Evolutionary conservation across 2,797 vertebrate species (phyloP), one percentile per base, ranked within the genome.

Genomic region (Siniperca scherzeri): DNA sequence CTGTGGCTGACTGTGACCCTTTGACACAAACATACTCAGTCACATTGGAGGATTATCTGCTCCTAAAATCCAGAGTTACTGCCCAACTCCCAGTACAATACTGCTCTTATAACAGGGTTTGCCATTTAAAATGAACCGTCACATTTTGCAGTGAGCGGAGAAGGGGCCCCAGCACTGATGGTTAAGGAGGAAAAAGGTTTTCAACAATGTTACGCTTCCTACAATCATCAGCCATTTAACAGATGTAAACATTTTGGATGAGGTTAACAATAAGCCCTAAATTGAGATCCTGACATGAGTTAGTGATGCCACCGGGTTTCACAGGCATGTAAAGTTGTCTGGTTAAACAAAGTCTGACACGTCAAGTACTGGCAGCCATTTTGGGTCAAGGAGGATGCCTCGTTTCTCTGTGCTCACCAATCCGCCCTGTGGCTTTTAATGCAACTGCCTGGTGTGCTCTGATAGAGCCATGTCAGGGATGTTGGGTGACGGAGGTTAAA

Each of bases 401-500:
- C 1, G 8, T 69, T 74, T 73, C 52, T 25, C 50, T 13, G 38
- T 13, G 66, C 61, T 76, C 56, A 12, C n/a, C 44, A 46, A 68
- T 60, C 74, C 57, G 19, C 60, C 62, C 70, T 80, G 68, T 77
- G 81, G 79, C 72, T 77, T 89, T 84, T 64, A 46, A 68, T 82
- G 64, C 81, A 52, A 76, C 71, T 59, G 77, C 66, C 46, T 74
- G 33, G 42, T 74, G 73, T 55, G 64, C 65, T 66, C 67, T 12
- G 61, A 87, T 81, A 91, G 84, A 84, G 50, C 74, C 71, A 4
- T 75, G 66, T 81, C 84, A 75, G 67, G 81, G 77, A 83, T 64
- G 84, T 40, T n/a, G 88, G 82, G 84, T 87, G 89, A 86, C 73
- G 81, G 85, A 89, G 89, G 86, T 88, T 83, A 78, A 90, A 86